Percentiles rank a stretch among this genome's conserved stretches.
Evolutionary conservation across 1,140 invertebrate genomes (phyloP).

Genomic region (Latrodectus geometricus): DNA sequence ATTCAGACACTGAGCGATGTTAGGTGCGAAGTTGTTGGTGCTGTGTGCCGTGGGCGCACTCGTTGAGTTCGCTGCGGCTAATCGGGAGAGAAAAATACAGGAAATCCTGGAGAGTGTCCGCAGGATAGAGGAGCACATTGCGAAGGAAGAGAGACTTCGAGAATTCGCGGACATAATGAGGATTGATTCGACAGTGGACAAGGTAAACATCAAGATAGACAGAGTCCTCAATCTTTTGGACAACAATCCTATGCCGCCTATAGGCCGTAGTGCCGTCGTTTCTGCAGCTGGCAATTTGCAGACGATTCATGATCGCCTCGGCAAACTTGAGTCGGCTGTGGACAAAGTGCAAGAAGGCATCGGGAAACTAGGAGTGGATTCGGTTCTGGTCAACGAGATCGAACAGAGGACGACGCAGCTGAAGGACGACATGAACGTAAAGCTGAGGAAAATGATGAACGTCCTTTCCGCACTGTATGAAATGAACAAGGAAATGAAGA

Average conservation of each 20-base stretch:
- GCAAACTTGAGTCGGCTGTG: background rate
- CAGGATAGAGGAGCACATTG: slow-evolving; percentile 45
- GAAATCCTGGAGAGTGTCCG: slow-evolving; percentile 29
- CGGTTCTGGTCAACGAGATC: slow-evolving; percentile 43
- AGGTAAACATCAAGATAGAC: slow-evolving; percentile 29
- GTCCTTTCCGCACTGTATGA: slow-evolving; percentile 41
- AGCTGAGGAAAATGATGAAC: slow-evolving; percentile 59
- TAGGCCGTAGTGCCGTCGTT: background rate
- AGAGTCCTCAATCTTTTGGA: slow-evolving; percentile 12
- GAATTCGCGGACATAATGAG: slow-evolving; percentile 37
- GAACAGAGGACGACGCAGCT: slow-evolving; percentile 27
- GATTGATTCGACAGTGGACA: slow-evolving; percentile 33
- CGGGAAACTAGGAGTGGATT: slow-evolving; percentile 22
- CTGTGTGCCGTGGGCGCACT: background rate
- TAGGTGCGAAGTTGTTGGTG: background rate
- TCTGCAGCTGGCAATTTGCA: background rate
- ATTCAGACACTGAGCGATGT: background rate
- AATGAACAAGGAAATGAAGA: slow-evolving; percentile 55
- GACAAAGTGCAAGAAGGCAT: slow-evolving; percentile 7
- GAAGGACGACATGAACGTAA: slow-evolving; percentile 48
- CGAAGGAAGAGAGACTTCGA: slow-evolving; percentile 45
- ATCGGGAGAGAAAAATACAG: slow-evolving; percentile 20
- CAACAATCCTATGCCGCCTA: background rate
- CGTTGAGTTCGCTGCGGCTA: background rate
- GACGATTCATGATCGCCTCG: slow-evolving; percentile 5